These are phyloP conservation scores for Cenopis cana DNA, from an alignment of 2,888 invertebrate species.

Conservation along the genomic window DNA sequence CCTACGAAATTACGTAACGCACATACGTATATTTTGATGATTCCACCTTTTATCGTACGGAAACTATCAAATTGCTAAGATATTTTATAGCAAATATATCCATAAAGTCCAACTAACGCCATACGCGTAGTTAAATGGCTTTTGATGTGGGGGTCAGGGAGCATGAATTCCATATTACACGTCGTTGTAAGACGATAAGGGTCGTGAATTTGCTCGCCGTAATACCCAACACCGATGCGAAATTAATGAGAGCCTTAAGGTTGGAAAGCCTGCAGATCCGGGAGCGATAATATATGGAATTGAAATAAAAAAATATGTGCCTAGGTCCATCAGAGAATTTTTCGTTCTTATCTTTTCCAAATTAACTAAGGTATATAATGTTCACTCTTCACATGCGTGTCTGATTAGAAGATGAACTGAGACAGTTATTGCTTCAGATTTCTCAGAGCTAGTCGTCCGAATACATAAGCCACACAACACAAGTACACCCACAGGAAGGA, in stretches of 20 bases:
- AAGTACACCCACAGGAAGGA: too few species aligned
- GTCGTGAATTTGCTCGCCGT: slow-evolving; percentile 1
- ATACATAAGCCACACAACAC: too few species aligned
- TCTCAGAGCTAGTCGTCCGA: too few species aligned
- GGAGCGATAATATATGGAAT: neutral
- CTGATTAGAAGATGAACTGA: too few species aligned
- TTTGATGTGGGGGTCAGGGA: slow-evolving; percentile 18
- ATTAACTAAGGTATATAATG: too few species aligned
- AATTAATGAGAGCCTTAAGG: slow-evolving; percentile 25
- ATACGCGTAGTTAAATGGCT: slow-evolving; percentile 13
- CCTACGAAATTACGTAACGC: slow-evolving; percentile 7
- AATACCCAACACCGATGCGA: slow-evolving; percentile 15
- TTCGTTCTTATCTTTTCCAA: too few species aligned
- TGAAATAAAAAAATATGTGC: neutral
- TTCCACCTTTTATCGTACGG: slow-evolving; percentile 29
- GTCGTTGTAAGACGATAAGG: slow-evolving; percentile 16
- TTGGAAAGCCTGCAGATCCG: neutral
- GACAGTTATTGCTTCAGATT: too few species aligned
- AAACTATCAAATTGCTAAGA: slow-evolving; percentile 28
- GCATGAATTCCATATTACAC: slow-evolving; percentile 23
- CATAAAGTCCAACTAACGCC: slow-evolving; percentile 19
- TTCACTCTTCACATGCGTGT: too few species aligned
- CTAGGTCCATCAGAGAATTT: too few species aligned
- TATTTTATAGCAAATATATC: slow-evolving; percentile 26
- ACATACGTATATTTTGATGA: slow-evolving; percentile 26